Percentiles rank a stretch among this genome's conserved stretches.
These are phyloP conservation scores for Temnothorax curvispinosus DNA, from an alignment of 1,140 invertebrate species.

Conservation along the genomic window DNA sequence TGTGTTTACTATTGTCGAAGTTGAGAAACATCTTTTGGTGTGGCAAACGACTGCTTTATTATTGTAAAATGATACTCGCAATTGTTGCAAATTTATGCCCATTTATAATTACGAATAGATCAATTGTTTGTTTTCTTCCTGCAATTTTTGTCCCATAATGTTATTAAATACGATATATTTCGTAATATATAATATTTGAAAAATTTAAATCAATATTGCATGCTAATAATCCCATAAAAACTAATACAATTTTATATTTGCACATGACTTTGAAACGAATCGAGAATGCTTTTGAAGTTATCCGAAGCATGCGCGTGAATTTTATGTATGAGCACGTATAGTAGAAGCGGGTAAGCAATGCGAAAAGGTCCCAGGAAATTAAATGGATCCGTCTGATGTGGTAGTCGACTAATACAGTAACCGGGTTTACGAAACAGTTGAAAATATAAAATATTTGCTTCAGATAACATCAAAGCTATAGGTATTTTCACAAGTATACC, in stretches of 20 bases:
- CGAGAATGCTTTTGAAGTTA: constrained; percentile 30
- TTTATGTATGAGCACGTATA: constrained; percentile 38
- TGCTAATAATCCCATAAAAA: not conserved
- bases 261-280: not conserved
- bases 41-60: not conserved
- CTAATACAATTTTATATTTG: constrained; percentile 21
- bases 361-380: constrained; percentile 31
- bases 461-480: not conserved
- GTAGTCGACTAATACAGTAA: constrained; percentile 3
- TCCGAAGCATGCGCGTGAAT: constrained; percentile 15
- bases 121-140: not conserved
- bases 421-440: not conserved
- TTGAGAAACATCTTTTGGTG: not conserved
- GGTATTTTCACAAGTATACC: not conserved
- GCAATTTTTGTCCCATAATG: not conserved
- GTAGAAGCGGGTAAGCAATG: not conserved
- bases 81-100: not conserved
- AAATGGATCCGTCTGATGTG: constrained; percentile 21
- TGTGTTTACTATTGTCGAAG: not conserved
- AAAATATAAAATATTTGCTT: constrained; percentile 22
- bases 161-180: not conserved
- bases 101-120: not conserved
- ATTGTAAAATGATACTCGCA: not conserved
- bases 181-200: not conserved
- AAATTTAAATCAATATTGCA: constrained; percentile 27